Evolutionary conservation across 2,888 invertebrate species (phyloP).

Genomic region (Drosophila acutilabella): DNA sequence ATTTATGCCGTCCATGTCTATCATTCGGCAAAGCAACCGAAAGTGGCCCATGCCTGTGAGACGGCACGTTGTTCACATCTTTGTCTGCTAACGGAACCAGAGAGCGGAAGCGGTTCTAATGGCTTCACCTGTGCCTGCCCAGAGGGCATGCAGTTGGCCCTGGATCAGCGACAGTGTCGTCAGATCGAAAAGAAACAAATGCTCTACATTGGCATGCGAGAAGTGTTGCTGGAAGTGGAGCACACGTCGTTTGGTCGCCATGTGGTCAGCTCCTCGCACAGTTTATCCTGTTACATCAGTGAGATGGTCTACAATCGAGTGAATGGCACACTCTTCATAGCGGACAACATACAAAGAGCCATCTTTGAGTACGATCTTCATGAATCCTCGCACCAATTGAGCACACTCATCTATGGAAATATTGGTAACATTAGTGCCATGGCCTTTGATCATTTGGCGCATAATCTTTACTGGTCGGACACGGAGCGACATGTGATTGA

Average conservation of each 20-base stretch:
- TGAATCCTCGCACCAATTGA: constrained; percentile 5
- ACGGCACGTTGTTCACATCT: constrained; percentile 90
- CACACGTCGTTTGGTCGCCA: constrained; percentile 90
- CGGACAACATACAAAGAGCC: constrained; percentile 85
- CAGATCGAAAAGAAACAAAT: constrained; percentile 85
- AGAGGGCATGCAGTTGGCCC: constrained; percentile 88
- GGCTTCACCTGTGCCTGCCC: constrained; percentile 91
- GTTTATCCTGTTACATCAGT: constrained; percentile 86
- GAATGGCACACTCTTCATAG: constrained; percentile 86
- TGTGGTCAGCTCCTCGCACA: constrained; percentile 85
- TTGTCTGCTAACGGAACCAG: constrained; percentile 89
- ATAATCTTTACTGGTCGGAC: constrained; percentile 91
- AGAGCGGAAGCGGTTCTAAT: constrained; percentile 57
- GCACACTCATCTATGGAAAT: constrained; percentile 83
- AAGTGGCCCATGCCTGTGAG: constrained; percentile 88
- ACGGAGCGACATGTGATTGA: constrained; percentile 88
- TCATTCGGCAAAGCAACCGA: constrained; percentile 88
- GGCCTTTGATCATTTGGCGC: constrained; percentile 89
- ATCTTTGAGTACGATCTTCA: constrained; percentile 85
- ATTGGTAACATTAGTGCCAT: constrained; percentile 86
- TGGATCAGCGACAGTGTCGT: constrained; percentile 87
- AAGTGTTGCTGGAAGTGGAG: constrained; percentile 87
- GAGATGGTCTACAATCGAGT: constrained; percentile 89
- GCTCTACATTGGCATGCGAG: constrained; percentile 86
- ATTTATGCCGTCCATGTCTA: constrained; percentile 89